Evolutionary conservation across 2,113 vertebrate species (phyloP).

Genomic region (Calypte anna): DNA sequence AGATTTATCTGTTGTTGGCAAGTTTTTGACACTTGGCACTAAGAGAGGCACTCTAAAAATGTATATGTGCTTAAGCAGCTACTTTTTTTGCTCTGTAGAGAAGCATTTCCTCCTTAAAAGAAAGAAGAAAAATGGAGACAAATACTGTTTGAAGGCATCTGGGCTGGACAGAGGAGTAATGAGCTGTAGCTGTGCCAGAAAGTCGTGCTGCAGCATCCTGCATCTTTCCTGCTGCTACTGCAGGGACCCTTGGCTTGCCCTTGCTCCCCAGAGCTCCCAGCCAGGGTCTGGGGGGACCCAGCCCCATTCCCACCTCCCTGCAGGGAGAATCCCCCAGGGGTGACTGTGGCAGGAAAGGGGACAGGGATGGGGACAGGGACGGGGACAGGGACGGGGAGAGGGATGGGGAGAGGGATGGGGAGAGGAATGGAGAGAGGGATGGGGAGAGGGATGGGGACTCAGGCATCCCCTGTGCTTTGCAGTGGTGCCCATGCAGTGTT

Average conservation of each 20-base stretch:
- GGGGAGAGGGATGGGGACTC: too few relatives aligned
- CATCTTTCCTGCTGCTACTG: slow-evolving; percentile 10
- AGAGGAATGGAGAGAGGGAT: too few relatives aligned
- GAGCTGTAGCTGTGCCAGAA: slow-evolving; percentile 22
- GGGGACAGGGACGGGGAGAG: too few relatives aligned
- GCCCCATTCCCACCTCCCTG: neutral
- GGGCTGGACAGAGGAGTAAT: slow-evolving; percentile 23
- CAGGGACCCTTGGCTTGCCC: neutral
- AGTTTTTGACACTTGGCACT: neutral
- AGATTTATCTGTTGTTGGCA: slow-evolving; percentile 37
- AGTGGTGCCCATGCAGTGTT: too few relatives aligned
- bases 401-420: too few relatives aligned
- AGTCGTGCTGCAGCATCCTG: neutral
- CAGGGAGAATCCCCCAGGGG: too few relatives aligned
- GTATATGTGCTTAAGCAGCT: neutral
- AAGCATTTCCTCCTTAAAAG: neutral
- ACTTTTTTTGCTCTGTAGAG: neutral
- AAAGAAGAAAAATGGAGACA: slow-evolving; percentile 17
- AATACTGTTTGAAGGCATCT: neutral
- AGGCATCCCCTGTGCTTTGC: too few relatives aligned
- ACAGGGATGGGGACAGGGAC: too few relatives aligned
- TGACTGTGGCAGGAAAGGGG: too few relatives aligned
- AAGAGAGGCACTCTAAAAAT: slow-evolving; percentile 15
- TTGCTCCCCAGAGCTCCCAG: neutral
- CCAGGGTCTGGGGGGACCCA: neutral